Base-by-base conservation (phyloP, 2,113 vertebrate genomes). In the Taurulus bubalis region DNA sequence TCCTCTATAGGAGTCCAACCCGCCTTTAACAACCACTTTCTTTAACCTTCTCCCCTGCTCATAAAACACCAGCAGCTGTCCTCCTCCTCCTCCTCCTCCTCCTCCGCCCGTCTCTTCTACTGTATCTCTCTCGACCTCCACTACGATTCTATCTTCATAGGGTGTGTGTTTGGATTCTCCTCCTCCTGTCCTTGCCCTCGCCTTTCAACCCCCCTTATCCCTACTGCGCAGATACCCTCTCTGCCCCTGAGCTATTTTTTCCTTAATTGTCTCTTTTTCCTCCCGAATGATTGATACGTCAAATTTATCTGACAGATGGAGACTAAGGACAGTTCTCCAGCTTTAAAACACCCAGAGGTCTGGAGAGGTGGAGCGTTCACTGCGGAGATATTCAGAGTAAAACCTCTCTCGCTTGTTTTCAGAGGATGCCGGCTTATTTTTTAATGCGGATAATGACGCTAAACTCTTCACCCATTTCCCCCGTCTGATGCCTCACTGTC, bases 1-100 rank as follows among this genome's bases (percentile, higher is more conserved):
- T 85, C 86, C 81, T 89, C 77, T 71, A 81, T 20, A 79, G 75
- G 75, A 85, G 80, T 80, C 88, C 77, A 30, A 62, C 75, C 51
- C 24, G 18, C 70, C 51, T 89, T 93, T 92, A 91, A 94, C 76
- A 62, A 58, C 81, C 71, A 64, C 89, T 88, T 92, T 89, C 91
- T 93, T 92, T 92, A 92, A 92, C 92, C 92, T 92, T 89, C 89
- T 90, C 82, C 71, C 77, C 68, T 40, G 51, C 79, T 82, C 86
- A 75, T 93, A 91, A 92, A 92, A 87, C 80, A 76, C 72, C 77
- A 77, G 83, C 88, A 80, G 89, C 85, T 72, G 78, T 68, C 42
- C 42, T 60, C 47, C 68, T 78, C 64, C 60, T 77, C 45, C 63
- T 55, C 71, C 69, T 24, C 24, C 64, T 85, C n/a, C 40, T 28